These are phyloP conservation scores for Scaptomyza caliginosa DNA, from an alignment of 2,888 invertebrate species.

Conservation along the genomic window DNA sequence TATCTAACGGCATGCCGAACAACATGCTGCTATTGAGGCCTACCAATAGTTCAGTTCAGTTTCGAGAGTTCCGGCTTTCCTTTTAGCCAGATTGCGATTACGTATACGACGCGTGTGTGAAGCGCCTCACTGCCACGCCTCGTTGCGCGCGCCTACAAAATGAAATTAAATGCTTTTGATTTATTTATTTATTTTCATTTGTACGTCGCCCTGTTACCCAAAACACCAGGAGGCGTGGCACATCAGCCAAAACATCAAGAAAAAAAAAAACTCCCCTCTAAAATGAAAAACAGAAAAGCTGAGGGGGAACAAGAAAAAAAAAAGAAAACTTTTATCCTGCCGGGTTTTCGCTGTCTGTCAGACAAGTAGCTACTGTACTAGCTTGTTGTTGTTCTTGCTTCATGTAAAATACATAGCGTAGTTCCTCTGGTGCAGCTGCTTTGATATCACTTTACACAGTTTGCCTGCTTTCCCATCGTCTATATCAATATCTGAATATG, in stretches of 20 bases:
- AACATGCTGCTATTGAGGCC: conserved; percentile 3
- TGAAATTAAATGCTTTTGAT: conserved; percentile 74
- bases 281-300: conserved; percentile 30
- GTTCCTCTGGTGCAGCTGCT: conserved; percentile 33
- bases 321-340: conserved; percentile 11
- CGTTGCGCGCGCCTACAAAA: conserved; percentile 41
- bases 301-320: conserved; percentile 41
- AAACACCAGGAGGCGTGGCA: conserved; percentile 37
- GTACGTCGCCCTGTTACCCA: conserved; percentile 25
- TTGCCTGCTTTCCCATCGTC: background rate
- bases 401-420: conserved; percentile 36
- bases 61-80: background rate
- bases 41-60: conserved; percentile 49
- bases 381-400: conserved; percentile 15
- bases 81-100: conserved; percentile 46
- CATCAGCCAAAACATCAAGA: background rate
- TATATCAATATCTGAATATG: background rate
- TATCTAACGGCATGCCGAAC: conserved; percentile 14
- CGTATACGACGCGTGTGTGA: conserved; percentile 66
- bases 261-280: background rate
- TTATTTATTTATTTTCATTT: conserved; percentile 66
- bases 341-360: conserved; percentile 6
- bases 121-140: conserved; percentile 42
- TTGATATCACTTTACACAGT: conserved; percentile 56
- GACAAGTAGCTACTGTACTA: conserved; percentile 11